phyloP scores from a whole-genome alignment of 2,888 invertebrate genomes.

The Hybos culiciformis region DNA sequence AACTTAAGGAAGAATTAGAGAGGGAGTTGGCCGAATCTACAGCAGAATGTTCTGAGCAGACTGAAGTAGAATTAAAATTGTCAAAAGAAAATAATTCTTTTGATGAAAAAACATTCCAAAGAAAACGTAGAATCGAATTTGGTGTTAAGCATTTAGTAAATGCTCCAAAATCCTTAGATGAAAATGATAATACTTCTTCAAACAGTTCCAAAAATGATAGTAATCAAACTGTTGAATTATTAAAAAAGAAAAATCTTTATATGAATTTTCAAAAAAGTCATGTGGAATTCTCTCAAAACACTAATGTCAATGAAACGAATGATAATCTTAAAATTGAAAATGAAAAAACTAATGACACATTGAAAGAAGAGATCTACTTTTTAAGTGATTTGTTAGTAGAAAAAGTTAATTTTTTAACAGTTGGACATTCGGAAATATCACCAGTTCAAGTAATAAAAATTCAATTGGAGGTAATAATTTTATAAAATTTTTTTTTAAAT shows the following conservation, averaged over 20 bases:
- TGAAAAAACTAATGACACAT: slow-evolving; percentile 11
- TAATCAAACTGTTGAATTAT: background rate
- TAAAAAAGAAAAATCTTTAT: slow-evolving; percentile 3
- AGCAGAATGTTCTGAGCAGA: slow-evolving; percentile 8
- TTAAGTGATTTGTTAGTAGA: slow-evolving; percentile 39
- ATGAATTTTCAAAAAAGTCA: slow-evolving; percentile 22
- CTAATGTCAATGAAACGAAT: slow-evolving; percentile 15
- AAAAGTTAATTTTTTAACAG: slow-evolving; percentile 44
- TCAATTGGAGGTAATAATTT: slow-evolving; percentile 41
- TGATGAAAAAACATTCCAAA: slow-evolving; percentile 39
- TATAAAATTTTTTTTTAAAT: background rate
- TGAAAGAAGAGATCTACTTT: slow-evolving; percentile 27
- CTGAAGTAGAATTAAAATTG: slow-evolving; percentile 10
- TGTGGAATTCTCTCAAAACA: slow-evolving; percentile 14
- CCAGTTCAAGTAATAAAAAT: slow-evolving; percentile 47
- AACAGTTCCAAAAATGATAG: background rate
- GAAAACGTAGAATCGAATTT: slow-evolving; percentile 40
- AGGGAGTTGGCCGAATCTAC: slow-evolving; percentile 9
- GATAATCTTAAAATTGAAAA: slow-evolving; percentile 11
- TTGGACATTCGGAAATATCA: slow-evolving; percentile 40
- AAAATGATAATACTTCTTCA: slow-evolving; percentile 5
- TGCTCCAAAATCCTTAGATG: slow-evolving; percentile 15
- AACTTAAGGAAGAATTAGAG: slow-evolving; percentile 12
- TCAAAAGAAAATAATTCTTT: slow-evolving; percentile 13
- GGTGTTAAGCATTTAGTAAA: too few relatives aligned